Base-by-base conservation (phyloP, 2,797 vertebrate genomes). In the Hipposideros larvatus region DNA sequence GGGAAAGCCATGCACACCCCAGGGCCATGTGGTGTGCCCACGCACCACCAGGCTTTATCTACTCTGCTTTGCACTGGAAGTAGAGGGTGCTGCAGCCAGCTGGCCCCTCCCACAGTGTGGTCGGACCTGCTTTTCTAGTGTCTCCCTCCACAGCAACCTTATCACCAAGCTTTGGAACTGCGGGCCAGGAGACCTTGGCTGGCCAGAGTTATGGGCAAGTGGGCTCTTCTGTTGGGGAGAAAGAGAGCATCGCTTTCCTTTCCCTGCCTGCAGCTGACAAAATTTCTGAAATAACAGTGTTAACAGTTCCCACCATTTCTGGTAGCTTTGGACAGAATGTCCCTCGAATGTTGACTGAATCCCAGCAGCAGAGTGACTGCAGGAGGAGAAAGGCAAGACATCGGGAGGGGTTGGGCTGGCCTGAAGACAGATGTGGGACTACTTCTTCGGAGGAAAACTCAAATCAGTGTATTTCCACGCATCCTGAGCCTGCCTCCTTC, bases 371-470 rank as follows among this genome's bases (percentile, higher is more conserved):
- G 57, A 75, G 26, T 43, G 7, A 28, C 48, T 4, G 2, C 68
- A 18, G 55, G 1, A 88, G 28, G 5, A 75, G 34, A 68, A 63
- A 43, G 55, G 22, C 43, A 51, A 5, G 43, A 18, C 14, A 3
- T 3, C 2, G 3, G 43, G 14, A 26, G 53, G 68, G 15, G 5
- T 4, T 31, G 48, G 4, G 19, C 1, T 37, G 46, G 41, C 73
- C 57, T 43, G 2, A 59, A 26, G 53, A 57, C 0, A 0, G 5
- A 15, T 1, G 7, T 63, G 37, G 24, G 24, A 37, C 26, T 7
- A 2, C 65, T 3, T 41, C 84, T 75, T 11, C 31, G 37, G 78
- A 83, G 55, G 53, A 82, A 46, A 61, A 22, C 7, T 57, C 10
- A 9, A 59, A 31, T 26, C 73, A 31, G 41, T 19, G 71, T 19